phyloP scores from a whole-genome alignment of 2,113 vertebrate genomes.

The Ranitomeya variabilis region DNA sequence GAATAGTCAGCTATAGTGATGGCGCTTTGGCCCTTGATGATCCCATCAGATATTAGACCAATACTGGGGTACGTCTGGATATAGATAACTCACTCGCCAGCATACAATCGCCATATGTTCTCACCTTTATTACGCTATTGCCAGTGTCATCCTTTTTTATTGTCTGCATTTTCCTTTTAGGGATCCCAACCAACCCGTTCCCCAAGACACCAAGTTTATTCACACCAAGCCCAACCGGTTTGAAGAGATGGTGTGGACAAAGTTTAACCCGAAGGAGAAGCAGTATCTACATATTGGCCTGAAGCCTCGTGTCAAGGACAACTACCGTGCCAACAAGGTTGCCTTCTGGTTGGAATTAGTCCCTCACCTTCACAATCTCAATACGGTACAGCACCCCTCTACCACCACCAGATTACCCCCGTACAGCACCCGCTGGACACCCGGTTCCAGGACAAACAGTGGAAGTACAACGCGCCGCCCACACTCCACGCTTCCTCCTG shows the following conservation, averaged over 20 bases:
- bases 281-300: constrained; percentile 92
- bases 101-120: too few species aligned
- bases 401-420: constrained; percentile 79
- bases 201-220: constrained; percentile 94
- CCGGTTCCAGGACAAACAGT: constrained; percentile 63
- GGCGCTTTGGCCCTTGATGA: too few species aligned
- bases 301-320: constrained; percentile 87
- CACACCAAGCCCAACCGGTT: constrained; percentile 94
- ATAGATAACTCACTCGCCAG: too few species aligned
- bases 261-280: constrained; percentile 93
- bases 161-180: constrained; percentile 64
- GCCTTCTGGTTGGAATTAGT: constrained; percentile 93
- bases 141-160: neutral
- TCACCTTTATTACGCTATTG: too few species aligned
- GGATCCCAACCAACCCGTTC: constrained; percentile 89
- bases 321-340: constrained; percentile 92
- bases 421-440: constrained; percentile 69
- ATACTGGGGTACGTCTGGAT: too few species aligned
- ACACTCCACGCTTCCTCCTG: constrained; percentile 73
- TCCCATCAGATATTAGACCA: too few species aligned
- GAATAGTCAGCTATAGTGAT: too few species aligned
- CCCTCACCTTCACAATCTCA: constrained; percentile 86
- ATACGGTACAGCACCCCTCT: constrained; percentile 76
- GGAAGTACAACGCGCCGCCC: constrained; percentile 71
- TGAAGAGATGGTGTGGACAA: constrained; percentile 93